These are phyloP conservation scores for Egretta garzetta DNA, from an alignment of 2,113 vertebrate species.

Conservation along the genomic window DNA sequence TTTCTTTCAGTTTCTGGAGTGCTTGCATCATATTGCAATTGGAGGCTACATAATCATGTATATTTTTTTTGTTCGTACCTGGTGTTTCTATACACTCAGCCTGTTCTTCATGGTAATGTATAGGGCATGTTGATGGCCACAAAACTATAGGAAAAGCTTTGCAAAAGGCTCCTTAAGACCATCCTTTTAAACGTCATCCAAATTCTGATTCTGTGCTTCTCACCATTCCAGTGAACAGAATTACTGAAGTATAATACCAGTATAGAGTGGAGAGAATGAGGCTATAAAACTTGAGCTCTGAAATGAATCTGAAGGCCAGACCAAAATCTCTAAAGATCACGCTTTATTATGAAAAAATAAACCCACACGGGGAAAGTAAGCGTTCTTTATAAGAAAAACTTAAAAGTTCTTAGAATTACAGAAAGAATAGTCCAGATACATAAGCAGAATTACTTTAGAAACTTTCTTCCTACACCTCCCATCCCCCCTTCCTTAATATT, in stretches of 20 bases:
- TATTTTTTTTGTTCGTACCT: neutral
- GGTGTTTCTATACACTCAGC: neutral
- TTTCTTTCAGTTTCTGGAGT: neutral
- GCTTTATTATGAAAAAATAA: neutral
- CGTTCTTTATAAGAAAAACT: neutral
- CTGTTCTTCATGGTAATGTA: neutral
- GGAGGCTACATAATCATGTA: neutral
- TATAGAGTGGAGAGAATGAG: neutral
- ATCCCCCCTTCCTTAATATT: neutral
- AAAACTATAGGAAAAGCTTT: neutral
- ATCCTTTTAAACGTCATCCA: neutral
- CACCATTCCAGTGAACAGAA: neutral
- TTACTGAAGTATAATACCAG: neutral
- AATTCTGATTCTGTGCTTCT: neutral
- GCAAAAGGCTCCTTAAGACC: neutral
- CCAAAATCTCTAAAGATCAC: neutral
- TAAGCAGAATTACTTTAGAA: neutral
- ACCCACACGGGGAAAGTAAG: neutral
- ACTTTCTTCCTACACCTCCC: neutral
- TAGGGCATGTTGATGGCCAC: neutral
- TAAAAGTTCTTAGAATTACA: neutral
- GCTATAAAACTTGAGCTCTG: neutral
- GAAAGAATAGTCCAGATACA: accelerated
- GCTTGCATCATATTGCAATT: neutral
- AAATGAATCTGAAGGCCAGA: neutral